Percentiles rank a stretch among this genome's conserved stretches.
Conservation (phyloP, 2,888 invertebrate genomes). For the Stratiomys singularior region DNA sequence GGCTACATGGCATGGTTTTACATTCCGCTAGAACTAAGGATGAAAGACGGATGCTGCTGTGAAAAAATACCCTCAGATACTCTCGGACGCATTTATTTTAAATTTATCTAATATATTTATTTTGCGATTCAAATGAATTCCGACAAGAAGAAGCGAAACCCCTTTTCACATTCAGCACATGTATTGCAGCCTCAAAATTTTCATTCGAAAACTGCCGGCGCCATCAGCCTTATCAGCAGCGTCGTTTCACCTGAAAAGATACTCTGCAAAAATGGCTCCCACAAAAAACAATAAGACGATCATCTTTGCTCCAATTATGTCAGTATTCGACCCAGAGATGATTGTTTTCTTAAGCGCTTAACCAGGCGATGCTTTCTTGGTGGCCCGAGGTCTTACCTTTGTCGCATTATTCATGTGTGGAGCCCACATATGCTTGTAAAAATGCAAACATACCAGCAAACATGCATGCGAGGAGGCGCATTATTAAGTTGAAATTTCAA, state of each 20-base stretch:
- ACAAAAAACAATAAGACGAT: slow-evolving; percentile 50
- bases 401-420: background rate
- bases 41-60: background rate
- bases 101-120: too few relatives aligned
- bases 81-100: too few relatives aligned
- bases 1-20: background rate
- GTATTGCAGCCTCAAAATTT: background rate
- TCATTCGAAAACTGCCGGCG: background rate
- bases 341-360: slow-evolving; percentile 19
- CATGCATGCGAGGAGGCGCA: background rate
- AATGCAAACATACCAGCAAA: too few relatives aligned
- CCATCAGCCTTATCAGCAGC: background rate
- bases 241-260: background rate
- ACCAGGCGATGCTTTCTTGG: background rate
- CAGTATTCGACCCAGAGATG: slow-evolving; percentile 28
- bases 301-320: slow-evolving; percentile 52
- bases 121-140: too few relatives aligned
- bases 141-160: too few relatives aligned
- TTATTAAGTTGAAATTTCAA: slow-evolving; percentile 6
- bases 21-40: background rate
- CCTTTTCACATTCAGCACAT: too few relatives aligned
- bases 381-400: background rate
- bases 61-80: too few relatives aligned
- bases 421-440: too few relatives aligned
- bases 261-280: background rate